Percentiles rank a stretch among this genome's conserved stretches.
Evolutionary conservation across 2,797 vertebrate genomes (phyloP).

Genomic region (Ptychobarbus kaznakovi): DNA sequence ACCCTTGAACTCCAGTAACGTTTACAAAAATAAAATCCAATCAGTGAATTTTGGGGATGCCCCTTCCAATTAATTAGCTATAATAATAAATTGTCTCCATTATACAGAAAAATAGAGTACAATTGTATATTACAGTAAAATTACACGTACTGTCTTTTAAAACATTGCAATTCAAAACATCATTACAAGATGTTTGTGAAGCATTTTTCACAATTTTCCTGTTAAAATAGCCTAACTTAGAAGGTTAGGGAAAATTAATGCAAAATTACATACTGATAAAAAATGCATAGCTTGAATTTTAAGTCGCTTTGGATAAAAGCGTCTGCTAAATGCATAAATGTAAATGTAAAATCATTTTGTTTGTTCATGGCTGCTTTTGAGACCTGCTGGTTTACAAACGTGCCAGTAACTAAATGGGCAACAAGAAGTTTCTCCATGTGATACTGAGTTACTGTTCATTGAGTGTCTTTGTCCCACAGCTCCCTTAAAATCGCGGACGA

Average conservation of each 20-base stretch:
- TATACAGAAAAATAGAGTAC: not conserved
- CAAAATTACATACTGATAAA: too few species aligned
- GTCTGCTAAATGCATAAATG: too few species aligned
- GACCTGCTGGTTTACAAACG: not conserved
- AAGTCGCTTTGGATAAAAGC: too few species aligned
- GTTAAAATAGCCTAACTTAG: not conserved
- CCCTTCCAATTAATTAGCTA: not conserved
- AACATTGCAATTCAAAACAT: not conserved
- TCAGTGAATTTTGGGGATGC: not conserved
- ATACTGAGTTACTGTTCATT: not conserved
- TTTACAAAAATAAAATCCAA: not conserved
- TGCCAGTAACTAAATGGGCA: not conserved
- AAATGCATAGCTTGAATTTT: too few species aligned
- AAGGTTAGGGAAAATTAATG: not conserved
- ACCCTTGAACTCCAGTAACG: not conserved
- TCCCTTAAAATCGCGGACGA: not conserved
- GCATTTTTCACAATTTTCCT: not conserved
- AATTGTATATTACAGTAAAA: conserved; percentile 9
- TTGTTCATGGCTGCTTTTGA: not conserved
- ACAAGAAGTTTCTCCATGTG: conserved; percentile 8
- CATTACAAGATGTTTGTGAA: too few species aligned
- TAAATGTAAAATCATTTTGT: too few species aligned
- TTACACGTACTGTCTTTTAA: not conserved
- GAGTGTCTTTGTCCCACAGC: conserved; percentile 1
- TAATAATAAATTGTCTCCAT: not conserved